Percentiles rank a stretch among this genome's conserved stretches.
Evolutionary conservation across 2,113 vertebrate species (phyloP).

Genomic region (Poeciliopsis retropinna): DNA sequence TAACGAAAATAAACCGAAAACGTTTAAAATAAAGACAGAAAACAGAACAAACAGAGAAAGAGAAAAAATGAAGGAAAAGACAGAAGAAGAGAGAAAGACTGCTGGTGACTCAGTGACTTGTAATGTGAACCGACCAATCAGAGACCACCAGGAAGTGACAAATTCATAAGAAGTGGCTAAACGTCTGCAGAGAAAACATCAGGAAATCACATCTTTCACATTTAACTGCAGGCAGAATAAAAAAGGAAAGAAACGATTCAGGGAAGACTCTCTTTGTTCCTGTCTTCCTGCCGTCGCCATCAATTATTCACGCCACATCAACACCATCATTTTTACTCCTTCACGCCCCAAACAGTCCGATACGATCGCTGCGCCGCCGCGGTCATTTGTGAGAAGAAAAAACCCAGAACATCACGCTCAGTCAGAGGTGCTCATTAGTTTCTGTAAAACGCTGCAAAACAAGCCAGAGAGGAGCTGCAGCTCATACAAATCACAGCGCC

Average conservation of each 20-base stretch:
- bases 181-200: no score
- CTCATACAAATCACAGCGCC: background rate
- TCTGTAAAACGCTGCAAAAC: constrained; percentile 5
- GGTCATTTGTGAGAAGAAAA: background rate
- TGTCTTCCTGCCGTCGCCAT: constrained; percentile 11
- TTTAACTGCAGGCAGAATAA: background rate
- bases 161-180: no score
- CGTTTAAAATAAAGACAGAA: no score
- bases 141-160: no score
- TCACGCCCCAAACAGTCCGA: constrained; percentile 11
- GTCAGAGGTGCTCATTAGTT: constrained; percentile 9
- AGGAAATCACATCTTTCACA: background rate
- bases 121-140: no score
- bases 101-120: no score
- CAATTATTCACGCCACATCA: constrained; percentile 5
- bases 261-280: background rate
- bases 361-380: background rate
- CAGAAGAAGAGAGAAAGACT: no score
- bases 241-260: background rate
- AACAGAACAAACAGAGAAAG: no score
- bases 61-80: no score
- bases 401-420: background rate
- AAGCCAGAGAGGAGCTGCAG: background rate
- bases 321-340: background rate
- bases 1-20: no score